Conservation (phyloP, 2,888 invertebrate genomes). For the Plagiodera versicolora region DNA sequence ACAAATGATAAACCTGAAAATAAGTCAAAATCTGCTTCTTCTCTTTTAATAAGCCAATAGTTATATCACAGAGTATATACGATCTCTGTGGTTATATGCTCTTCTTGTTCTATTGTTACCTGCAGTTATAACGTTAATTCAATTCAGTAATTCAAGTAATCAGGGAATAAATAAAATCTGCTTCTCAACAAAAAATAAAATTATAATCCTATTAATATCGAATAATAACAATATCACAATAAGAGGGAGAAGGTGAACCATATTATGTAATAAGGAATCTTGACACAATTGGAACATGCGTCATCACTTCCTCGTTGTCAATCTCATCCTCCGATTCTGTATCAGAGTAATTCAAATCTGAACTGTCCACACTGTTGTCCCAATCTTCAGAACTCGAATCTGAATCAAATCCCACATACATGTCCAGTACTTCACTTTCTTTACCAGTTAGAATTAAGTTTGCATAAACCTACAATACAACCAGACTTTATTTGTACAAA, state of each 20-base stretch:
- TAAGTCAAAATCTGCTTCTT: no score
- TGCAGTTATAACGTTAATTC: no score
- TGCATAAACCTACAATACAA: conserved; percentile 39
- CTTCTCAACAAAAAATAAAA: no score
- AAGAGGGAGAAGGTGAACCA: background rate
- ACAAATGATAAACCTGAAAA: no score
- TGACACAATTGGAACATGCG: conserved; percentile 46
- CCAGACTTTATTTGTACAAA: background rate
- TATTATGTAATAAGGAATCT: conserved; percentile 46
- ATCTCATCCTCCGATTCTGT: conserved; percentile 46
- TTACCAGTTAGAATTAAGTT: conserved; percentile 43
- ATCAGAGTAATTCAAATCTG: conserved; percentile 48
- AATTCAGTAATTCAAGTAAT: no score
- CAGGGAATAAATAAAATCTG: no score
- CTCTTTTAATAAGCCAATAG: no score
- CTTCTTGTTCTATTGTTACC: no score
- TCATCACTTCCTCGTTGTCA: conserved; percentile 46
- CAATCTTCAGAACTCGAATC: conserved; percentile 47
- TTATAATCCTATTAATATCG: no score
- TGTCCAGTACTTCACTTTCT: conserved; percentile 29
- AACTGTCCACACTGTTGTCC: conserved; percentile 50
- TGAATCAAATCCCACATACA: conserved; percentile 35
- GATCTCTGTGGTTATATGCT: no score
- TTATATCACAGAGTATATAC: no score
- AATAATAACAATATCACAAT: no score